Evolutionary conservation across 2,888 invertebrate species (phyloP).

Genomic region (Argyresthia goedartella): DNA sequence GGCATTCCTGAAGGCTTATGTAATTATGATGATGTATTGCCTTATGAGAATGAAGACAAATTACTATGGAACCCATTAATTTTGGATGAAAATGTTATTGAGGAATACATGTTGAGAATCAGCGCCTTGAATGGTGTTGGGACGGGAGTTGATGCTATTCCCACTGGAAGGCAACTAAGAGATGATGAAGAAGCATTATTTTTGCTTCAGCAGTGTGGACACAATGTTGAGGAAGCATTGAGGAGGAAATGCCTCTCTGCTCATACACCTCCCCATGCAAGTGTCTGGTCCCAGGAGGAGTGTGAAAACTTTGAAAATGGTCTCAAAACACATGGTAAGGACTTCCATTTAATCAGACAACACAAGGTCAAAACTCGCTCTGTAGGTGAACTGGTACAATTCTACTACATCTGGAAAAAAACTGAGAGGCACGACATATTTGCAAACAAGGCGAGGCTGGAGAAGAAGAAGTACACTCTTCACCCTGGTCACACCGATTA

Average conservation of each 20-base stretch:
- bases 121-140: constrained; percentile 53
- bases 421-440: constrained; percentile 96
- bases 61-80: constrained; percentile 92
- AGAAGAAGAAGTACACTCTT: constrained; percentile 92
- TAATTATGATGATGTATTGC: constrained; percentile 93
- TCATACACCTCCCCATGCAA: constrained; percentile 78
- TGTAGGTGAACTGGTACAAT: constrained; percentile 96
- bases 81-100: constrained; percentile 79
- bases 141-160: constrained; percentile 67
- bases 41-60: constrained; percentile 96
- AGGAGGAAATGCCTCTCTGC: constrained; percentile 82
- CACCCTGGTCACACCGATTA: constrained; percentile 95
- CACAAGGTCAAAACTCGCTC: constrained; percentile 95
- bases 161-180: constrained; percentile 81
- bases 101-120: constrained; percentile 82
- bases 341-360: constrained; percentile 94
- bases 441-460: constrained; percentile 88
- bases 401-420: constrained; percentile 98
- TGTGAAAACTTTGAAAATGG: constrained; percentile 97
- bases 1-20: constrained; percentile 92
- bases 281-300: constrained; percentile 97
- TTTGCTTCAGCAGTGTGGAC: constrained; percentile 92
- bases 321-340: constrained; percentile 93
- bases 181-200: constrained; percentile 94
- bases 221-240: constrained; percentile 94